phyloP scores from a whole-genome alignment of 1,140 invertebrate genomes.

The Phortica variegata region DNA sequence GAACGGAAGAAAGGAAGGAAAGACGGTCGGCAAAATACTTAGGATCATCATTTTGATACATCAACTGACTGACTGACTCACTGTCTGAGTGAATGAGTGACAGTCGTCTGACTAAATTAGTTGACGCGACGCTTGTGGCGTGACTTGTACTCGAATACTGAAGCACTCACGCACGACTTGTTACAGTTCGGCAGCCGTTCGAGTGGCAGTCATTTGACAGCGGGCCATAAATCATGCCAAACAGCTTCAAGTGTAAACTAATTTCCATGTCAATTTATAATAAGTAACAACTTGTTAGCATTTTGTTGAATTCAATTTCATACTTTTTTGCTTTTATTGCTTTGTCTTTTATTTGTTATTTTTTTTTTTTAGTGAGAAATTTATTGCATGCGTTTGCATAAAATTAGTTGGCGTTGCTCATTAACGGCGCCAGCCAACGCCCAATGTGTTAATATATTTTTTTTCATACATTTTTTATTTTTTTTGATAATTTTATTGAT shows the following conservation, averaged over 20 bases:
- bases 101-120: no score
- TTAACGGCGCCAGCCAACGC: no score
- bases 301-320: constrained; percentile 26
- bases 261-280: constrained; percentile 55
- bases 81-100: no score
- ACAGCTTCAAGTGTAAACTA: constrained; percentile 53
- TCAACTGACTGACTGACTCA: no score
- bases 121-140: no score
- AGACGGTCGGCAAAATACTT: constrained; percentile 18
- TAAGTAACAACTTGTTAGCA: constrained; percentile 55
- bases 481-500: no score
- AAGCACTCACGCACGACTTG: not conserved
- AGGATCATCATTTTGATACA: no score
- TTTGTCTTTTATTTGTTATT: constrained; percentile 1
- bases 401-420: no score
- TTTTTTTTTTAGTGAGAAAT: constrained; percentile 1
- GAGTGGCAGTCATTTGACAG: constrained; percentile 48
- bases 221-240: constrained; percentile 52
- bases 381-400: no score
- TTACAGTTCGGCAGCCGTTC: constrained; percentile 43
- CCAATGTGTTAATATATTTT: no score
- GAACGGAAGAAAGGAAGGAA: constrained; percentile 13
- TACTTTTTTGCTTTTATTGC: not conserved
- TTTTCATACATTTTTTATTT: no score
- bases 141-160: constrained; percentile 2